Percentiles rank a stretch among this genome's conserved stretches.
Evolutionary conservation across 2,797 vertebrate species (phyloP).

Genomic region (Sphaeramia orbicularis): DNA sequence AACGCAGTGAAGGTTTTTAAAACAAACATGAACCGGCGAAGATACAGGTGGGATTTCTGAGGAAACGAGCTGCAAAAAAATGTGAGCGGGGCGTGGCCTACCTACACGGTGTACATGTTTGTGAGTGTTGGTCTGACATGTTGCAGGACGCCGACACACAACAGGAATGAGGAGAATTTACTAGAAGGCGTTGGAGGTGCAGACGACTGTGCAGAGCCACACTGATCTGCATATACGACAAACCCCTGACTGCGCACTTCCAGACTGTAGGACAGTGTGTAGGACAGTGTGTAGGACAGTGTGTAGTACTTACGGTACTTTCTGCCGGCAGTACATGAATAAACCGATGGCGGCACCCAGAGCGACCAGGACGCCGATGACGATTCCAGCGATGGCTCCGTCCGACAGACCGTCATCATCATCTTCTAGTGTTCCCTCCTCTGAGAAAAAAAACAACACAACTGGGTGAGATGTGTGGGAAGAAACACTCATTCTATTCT

Average conservation of each 20-base stretch:
- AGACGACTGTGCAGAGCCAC: neutral
- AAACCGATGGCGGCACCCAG: slow-evolving; percentile 48
- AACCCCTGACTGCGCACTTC: too few species aligned
- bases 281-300: too few species aligned
- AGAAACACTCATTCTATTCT: too few species aligned
- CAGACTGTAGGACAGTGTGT: too few species aligned
- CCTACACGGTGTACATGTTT: too few species aligned
- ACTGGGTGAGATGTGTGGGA: too few species aligned
- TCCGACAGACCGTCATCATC: slow-evolving; percentile 70
- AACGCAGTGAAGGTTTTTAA: too few species aligned
- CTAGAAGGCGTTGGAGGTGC: slow-evolving; percentile 17
- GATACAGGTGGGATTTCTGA: too few species aligned
- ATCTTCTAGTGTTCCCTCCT: slow-evolving; percentile 31
- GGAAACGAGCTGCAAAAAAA: too few species aligned
- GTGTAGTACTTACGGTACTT: slow-evolving; percentile 76
- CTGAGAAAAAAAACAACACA: slow-evolving; percentile 39
- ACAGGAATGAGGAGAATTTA: slow-evolving; percentile 55
- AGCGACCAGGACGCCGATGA: slow-evolving; percentile 75
- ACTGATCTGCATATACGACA: too few species aligned
- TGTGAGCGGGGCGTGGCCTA: too few species aligned
- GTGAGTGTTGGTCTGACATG: slow-evolving; percentile 26
- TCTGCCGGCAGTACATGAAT: slow-evolving; percentile 69
- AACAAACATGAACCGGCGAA: too few species aligned
- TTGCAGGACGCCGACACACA: slow-evolving; percentile 41
- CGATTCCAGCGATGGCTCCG: slow-evolving; percentile 84